These are phyloP conservation scores for Spodoptera frugiperda DNA, from an alignment of 1,140 invertebrate genomes.

Conservation along the genomic window DNA sequence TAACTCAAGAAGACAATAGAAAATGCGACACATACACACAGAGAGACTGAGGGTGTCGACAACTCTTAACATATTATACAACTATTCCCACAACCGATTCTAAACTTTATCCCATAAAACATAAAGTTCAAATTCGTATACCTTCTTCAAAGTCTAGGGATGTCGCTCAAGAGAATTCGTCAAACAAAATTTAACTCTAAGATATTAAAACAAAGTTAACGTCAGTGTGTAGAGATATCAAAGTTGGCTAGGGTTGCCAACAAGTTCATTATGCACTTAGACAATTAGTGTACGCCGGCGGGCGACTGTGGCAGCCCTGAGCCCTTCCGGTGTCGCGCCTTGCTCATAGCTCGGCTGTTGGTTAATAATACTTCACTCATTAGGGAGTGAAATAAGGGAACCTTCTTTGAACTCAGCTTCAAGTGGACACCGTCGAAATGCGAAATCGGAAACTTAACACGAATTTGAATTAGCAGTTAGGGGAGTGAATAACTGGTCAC, in stretches of 20 bases:
- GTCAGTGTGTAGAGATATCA: constrained; percentile 47
- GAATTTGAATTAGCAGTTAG: background rate
- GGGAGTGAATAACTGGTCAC: background rate
- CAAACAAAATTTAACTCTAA: constrained; percentile 52
- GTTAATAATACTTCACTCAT: constrained; percentile 58
- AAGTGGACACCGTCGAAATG: constrained; percentile 23
- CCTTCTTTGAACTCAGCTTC: background rate
- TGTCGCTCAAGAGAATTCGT: constrained; percentile 39
- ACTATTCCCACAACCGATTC: constrained; percentile 46
- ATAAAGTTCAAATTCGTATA: constrained; percentile 55
- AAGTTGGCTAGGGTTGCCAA: constrained; percentile 76
- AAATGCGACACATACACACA: constrained; percentile 70
- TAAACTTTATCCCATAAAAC: background rate
- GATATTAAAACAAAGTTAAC: constrained; percentile 44
- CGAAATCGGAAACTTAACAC: background rate
- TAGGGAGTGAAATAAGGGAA: constrained; percentile 24
- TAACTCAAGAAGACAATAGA: constrained; percentile 70
- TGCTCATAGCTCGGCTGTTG: constrained; percentile 63
- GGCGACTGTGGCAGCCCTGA: constrained; percentile 74
- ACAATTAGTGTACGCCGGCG: constrained; percentile 83
- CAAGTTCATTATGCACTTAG: constrained; percentile 85
- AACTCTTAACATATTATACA: constrained; percentile 66
- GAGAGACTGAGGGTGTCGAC: constrained; percentile 73
- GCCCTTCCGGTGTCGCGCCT: constrained; percentile 77
- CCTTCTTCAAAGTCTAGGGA: constrained; percentile 37